phyloP scores from a whole-genome alignment of 37 sponge, comb jelly and placozoan species.

The Beroe ovata region DNA sequence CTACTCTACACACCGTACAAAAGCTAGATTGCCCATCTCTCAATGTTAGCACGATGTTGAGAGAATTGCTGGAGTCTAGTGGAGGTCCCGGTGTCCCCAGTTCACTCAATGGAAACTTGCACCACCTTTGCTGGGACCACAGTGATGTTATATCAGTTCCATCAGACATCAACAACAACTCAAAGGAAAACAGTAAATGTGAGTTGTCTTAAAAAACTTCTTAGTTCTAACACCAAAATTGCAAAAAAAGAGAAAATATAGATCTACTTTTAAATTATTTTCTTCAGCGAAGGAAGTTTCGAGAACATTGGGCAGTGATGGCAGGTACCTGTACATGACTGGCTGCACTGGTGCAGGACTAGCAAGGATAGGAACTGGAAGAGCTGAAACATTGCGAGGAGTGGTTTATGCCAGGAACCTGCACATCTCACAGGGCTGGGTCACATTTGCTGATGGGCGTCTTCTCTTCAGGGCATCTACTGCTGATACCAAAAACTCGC shows the following conservation, averaged over 20 bases:
- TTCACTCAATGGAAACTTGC: constrained; percentile 42
- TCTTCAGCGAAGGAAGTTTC: constrained; percentile 63
- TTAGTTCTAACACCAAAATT: no score
- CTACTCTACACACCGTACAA: constrained; percentile 48
- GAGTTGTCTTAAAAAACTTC: no score
- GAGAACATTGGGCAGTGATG: constrained; percentile 70
- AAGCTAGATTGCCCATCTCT: constrained; percentile 35
- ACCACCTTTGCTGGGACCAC: constrained; percentile 65
- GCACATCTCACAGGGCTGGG: constrained; percentile 69
- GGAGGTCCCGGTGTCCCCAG: constrained; percentile 60
- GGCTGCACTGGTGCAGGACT: constrained; percentile 72
- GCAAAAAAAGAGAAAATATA: no score
- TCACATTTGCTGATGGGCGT: constrained; percentile 59
- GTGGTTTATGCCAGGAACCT: constrained; percentile 67
- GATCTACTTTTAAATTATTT: no score
- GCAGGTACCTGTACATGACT: constrained; percentile 75
- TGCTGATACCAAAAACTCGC: constrained; percentile 65
- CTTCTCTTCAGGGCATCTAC: constrained; percentile 62
- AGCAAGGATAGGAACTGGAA: constrained; percentile 77
- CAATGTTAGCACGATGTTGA: constrained; percentile 34
- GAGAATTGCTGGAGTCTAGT: constrained; percentile 50
- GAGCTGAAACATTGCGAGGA: constrained; percentile 74
- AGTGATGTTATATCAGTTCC: constrained; percentile 59
- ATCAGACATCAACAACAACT: constrained; percentile 32
- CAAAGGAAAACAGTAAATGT: constrained; percentile 50